A percentile compares a stretch with the other conserved stretches of the same genome.
These are phyloP conservation scores for Cancer borealis DNA, from an alignment of 2,888 invertebrate genomes.

Conservation along the genomic window DNA sequence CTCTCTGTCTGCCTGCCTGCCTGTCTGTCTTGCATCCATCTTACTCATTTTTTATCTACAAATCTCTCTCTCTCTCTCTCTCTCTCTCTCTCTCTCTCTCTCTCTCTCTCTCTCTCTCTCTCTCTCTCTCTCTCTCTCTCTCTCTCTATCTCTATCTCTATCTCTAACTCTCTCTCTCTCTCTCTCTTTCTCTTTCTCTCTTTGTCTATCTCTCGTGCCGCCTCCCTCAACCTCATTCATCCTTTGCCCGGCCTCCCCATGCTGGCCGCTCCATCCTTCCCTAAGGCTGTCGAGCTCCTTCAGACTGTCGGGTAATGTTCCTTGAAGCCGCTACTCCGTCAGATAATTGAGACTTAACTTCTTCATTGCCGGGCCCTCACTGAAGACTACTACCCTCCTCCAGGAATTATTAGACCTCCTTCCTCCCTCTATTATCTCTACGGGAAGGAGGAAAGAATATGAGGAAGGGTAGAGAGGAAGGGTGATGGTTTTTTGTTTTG, in stretches of 20 bases:
- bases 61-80: not conserved
- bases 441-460: not conserved
- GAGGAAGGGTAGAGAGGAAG: not conserved
- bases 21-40: not conserved
- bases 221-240: not conserved
- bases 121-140: slow-evolving; percentile 23
- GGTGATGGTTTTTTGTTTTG: not conserved
- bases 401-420: not conserved
- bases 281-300: not conserved
- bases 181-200: not conserved
- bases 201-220: not conserved
- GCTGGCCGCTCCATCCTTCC: not conserved
- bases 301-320: not conserved
- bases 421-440: not conserved
- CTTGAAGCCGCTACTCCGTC: slow-evolving; percentile 13
- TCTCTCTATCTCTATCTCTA: no score
- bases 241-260: not conserved
- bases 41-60: not conserved
- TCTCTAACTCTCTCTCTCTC: not conserved
- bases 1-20: not conserved
- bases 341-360: slow-evolving; percentile 23
- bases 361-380: not conserved
- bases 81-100: not conserved
- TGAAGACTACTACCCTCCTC: not conserved
- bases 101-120: slow-evolving; percentile 23